phyloP scores from a whole-genome alignment of 2,113 vertebrate genomes.

The Tangachromis dhanisi region DNA sequence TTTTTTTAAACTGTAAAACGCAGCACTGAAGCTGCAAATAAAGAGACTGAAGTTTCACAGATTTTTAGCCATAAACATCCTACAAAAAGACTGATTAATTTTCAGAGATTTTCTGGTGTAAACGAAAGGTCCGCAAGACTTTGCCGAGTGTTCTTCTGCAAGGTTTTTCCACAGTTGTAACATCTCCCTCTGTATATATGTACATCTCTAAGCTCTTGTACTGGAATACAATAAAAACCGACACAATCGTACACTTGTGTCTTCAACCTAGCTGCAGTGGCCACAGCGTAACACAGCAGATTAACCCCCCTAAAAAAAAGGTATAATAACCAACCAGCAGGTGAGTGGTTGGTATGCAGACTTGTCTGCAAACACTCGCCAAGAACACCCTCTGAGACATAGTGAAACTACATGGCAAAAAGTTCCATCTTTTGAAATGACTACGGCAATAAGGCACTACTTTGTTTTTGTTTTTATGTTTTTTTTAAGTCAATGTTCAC shows the following conservation, averaged over 20 bases:
- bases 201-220: not conserved
- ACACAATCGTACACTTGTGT: not conserved
- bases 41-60: not conserved
- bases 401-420: not conserved
- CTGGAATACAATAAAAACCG: not conserved
- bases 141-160: not conserved
- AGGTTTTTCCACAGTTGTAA: not conserved
- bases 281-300: not conserved
- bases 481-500: not conserved
- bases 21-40: not conserved
- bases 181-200: not conserved
- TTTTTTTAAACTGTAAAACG: not conserved
- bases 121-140: not conserved
- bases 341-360: not conserved
- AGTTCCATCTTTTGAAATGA: not conserved
- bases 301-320: rapidly evolving
- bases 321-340: not conserved
- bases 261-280: not conserved
- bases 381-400: not conserved
- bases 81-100: not conserved
- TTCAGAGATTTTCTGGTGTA: not conserved
- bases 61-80: rapidly evolving
- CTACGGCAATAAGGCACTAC: not conserved
- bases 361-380: rapidly evolving
- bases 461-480: not conserved